Percentiles rank a stretch among this genome's conserved stretches.
Conservation (phyloP, 2,888 invertebrate species). For the Molorchus minor region DNA sequence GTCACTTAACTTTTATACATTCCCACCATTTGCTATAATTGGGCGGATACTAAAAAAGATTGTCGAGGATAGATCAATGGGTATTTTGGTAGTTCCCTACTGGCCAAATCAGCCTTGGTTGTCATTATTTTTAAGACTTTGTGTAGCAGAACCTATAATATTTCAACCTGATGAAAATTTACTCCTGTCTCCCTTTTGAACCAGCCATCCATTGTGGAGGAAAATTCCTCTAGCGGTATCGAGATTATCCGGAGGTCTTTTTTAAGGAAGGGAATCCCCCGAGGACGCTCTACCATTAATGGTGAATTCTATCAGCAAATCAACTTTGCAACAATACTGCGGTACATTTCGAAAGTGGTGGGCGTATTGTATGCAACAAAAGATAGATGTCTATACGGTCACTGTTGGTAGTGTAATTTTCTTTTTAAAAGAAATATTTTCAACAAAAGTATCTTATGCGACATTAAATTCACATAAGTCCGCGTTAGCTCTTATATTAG, state of each 20-base stretch:
- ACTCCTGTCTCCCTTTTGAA: conserved; percentile 45
- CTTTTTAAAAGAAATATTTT: background rate
- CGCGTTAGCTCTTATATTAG: background rate
- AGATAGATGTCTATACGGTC: background rate
- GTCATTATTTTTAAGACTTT: conserved; percentile 42
- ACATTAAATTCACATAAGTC: background rate
- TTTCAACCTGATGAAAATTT: conserved; percentile 42
- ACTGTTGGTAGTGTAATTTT: background rate
- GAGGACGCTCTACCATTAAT: conserved; percentile 32
- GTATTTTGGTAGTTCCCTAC: conserved; percentile 48
- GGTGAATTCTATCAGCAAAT: background rate
- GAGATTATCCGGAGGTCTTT: conserved; percentile 42
- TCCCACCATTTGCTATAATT: conserved; percentile 48
- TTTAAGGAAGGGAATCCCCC: conserved; percentile 44
- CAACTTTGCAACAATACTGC: background rate
- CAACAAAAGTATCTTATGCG: background rate
- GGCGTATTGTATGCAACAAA: background rate
- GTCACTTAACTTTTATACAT: conserved; percentile 43
- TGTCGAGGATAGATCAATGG: conserved; percentile 44
- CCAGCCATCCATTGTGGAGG: conserved; percentile 38
- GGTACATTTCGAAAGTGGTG: conserved; percentile 3
- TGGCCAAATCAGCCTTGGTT: conserved; percentile 43
- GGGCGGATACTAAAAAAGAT: conserved; percentile 48
- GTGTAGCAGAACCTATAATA: conserved; percentile 28
- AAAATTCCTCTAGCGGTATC: conserved; percentile 48